A percentile compares a stretch with the other conserved stretches of the same genome.
Conservation (phyloP, 2,113 vertebrate species). For the Sphyrna mokarran region DNA sequence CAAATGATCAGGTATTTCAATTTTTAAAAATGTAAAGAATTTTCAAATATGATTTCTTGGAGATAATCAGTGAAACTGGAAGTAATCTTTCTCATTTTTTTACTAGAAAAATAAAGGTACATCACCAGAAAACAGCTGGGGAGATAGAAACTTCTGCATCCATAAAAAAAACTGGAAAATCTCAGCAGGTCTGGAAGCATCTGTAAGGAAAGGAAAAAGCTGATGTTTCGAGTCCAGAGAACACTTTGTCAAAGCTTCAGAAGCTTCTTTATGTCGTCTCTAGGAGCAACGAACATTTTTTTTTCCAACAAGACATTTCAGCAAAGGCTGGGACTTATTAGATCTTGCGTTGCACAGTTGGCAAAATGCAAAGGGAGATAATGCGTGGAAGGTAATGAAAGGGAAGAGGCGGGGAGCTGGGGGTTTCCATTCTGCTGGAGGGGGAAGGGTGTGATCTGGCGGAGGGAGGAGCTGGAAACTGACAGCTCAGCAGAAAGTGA, state of each 20-base stretch:
- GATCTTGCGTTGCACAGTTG: background rate
- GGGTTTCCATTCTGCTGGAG: background rate
- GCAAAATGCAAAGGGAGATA: background rate
- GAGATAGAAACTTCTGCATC: background rate
- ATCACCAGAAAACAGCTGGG: background rate
- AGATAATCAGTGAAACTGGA: background rate
- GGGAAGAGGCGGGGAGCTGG: no score
- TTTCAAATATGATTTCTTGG: background rate
- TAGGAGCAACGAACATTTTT: background rate
- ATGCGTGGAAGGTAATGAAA: background rate
- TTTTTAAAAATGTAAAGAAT: background rate
- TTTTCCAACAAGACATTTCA: background rate
- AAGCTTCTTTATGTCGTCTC: background rate
- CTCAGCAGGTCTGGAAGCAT: no score
- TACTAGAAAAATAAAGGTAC: background rate
- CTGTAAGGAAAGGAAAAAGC: no score
- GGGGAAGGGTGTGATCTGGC: background rate
- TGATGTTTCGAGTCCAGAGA: no score
- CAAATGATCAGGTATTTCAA: background rate
- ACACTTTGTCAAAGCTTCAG: no score
- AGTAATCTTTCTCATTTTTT: background rate
- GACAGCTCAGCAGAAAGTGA: background rate
- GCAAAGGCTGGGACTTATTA: background rate
- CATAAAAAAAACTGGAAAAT: no score
- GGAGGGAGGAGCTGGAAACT: background rate